These are phyloP conservation scores for Lypha dubia DNA, from an alignment of 2,888 invertebrate species.

Conservation along the genomic window DNA sequence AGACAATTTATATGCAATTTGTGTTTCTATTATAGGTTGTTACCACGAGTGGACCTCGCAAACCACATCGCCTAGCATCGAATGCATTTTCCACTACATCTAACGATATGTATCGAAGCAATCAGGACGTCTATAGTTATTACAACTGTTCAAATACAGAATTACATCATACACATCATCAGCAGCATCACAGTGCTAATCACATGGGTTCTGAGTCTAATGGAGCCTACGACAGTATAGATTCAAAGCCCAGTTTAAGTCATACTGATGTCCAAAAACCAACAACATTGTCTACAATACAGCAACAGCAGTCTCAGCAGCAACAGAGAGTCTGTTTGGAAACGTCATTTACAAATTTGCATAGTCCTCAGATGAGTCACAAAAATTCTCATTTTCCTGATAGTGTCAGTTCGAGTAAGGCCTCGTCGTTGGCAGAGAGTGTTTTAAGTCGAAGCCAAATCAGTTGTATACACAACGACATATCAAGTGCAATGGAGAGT, in stretches of 20 bases:
- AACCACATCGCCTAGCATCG: slow-evolving; percentile 87
- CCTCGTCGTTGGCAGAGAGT: slow-evolving; percentile 82
- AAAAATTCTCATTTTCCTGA: slow-evolving; percentile 71
- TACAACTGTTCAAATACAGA: slow-evolving; percentile 62
- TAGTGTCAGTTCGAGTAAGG: slow-evolving; percentile 78
- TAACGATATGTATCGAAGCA: slow-evolving; percentile 77
- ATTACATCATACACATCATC: slow-evolving; percentile 52
- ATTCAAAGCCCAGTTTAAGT: slow-evolving; percentile 53
- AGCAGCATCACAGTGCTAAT: slow-evolving; percentile 40
- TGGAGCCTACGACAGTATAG: slow-evolving; percentile 47
- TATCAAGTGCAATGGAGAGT: slow-evolving; percentile 82
- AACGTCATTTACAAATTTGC: slow-evolving; percentile 90
- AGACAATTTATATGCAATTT: background rate
- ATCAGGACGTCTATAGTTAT: slow-evolving; percentile 66
- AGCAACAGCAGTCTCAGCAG: slow-evolving; percentile 74
- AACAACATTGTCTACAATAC: slow-evolving; percentile 27
- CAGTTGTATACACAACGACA: slow-evolving; percentile 83
- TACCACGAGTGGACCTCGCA: slow-evolving; percentile 91
- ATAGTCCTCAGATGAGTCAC: slow-evolving; percentile 83
- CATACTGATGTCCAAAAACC: slow-evolving; percentile 59
- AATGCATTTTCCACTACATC: slow-evolving; percentile 83
- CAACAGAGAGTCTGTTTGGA: slow-evolving; percentile 87
- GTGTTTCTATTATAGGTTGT: slow-evolving; percentile 85
- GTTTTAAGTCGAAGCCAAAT: slow-evolving; percentile 82
- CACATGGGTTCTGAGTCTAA: slow-evolving; percentile 29